Conservation (phyloP, 2,113 vertebrate species). For the Bubo blakistoni region DNA sequence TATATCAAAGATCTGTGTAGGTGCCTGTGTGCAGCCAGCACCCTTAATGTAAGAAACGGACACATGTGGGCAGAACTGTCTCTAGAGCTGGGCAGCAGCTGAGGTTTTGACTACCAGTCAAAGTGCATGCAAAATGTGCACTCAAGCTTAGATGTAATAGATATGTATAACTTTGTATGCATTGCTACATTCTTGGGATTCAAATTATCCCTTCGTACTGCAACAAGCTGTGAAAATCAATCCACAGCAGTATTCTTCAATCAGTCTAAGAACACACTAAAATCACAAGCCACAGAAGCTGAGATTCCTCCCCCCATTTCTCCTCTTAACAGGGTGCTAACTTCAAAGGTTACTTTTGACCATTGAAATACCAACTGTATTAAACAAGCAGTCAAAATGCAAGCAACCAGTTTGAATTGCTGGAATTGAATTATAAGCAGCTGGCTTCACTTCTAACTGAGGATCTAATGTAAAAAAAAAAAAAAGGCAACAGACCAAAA, state of each 20-base stretch:
- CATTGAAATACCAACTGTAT: neutral
- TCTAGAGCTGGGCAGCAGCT: neutral
- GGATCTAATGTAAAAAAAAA: neutral
- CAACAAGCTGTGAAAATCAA: neutral
- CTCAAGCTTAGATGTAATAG: neutral
- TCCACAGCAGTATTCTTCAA: neutral
- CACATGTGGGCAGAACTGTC: neutral
- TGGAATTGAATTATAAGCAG: conserved; percentile 35
- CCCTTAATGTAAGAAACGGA: neutral
- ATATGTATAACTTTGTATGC: neutral
- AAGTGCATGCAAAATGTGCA: neutral
- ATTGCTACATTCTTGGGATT: neutral
- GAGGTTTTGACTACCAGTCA: neutral
- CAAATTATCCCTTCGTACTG: neutral
- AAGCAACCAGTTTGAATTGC: neutral
- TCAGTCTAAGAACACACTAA: neutral
- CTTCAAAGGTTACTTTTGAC: conserved; percentile 24
- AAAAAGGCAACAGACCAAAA: neutral
- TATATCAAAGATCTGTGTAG: neutral
- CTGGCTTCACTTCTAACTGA: conserved; percentile 36
- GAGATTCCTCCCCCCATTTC: neutral
- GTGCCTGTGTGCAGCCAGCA: neutral
- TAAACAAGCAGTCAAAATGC: neutral
- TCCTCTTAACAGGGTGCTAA: neutral
- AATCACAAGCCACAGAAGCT: neutral